Evolutionary conservation across 2,888 invertebrate species (phyloP).

Genomic region (Lycocerus yunnanus): DNA sequence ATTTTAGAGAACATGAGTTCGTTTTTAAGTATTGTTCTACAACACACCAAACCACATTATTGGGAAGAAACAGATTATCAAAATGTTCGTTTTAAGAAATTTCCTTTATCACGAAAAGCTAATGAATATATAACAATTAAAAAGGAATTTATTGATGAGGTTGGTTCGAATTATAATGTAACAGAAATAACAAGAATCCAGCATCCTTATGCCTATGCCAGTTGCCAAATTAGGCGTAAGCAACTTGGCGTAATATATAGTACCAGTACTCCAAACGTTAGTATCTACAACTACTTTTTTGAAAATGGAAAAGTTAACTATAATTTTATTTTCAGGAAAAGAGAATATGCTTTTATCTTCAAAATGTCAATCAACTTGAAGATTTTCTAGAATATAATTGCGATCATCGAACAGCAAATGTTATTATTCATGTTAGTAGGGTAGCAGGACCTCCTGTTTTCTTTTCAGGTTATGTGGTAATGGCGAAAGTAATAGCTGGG

Average conservation of each 20-base stretch:
- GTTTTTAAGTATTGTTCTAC: background rate
- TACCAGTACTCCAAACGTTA: background rate
- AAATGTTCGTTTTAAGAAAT: background rate
- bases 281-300: background rate
- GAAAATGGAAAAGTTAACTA: background rate
- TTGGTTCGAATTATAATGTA: background rate
- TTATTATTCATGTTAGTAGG: background rate
- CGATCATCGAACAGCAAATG: background rate
- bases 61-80: background rate
- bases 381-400: background rate
- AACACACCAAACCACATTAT: background rate
- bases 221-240: conserved; percentile 14
- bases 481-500: background rate
- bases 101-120: background rate
- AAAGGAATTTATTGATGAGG: background rate
- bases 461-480: background rate
- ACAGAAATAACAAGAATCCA: conserved; percentile 26
- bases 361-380: background rate
- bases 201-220: conserved; percentile 27
- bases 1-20: background rate
- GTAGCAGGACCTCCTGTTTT: too few species aligned
- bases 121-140: background rate
- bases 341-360: background rate
- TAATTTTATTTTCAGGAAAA: background rate
- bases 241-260: background rate